Base-by-base conservation (phyloP, 2,113 vertebrate genomes). In the Dunckerocampus dactyliophorus region DNA sequence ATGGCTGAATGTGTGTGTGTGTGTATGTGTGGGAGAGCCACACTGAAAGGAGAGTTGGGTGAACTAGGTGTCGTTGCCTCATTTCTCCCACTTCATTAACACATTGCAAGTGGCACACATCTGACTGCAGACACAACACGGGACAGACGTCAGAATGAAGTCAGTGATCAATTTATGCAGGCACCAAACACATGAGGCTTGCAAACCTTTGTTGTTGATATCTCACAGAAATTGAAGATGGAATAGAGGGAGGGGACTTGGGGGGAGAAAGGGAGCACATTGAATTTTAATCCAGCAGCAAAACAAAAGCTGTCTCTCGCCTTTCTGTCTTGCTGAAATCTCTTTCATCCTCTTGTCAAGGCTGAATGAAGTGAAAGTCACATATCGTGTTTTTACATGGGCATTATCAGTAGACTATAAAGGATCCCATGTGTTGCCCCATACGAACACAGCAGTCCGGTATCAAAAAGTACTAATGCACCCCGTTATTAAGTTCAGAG, bases 11-110 rank as follows among this genome's bases (percentile, higher is more conserved):
- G 43, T 48, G 31, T 16, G 28, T 62, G 50, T 46, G 13, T 31
- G 52, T 65, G 50, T 31, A 39, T 8, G 16, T 8, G n/a, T 22
- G 15, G 50, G 34, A 24, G 62, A 31, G 42, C 24, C 24, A 28
- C 24, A 5, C 24, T 28, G 2, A 28, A 28, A 5, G 31, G 84
- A 77, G 70, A 57, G 31, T 20, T 63, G 77, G 72, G 75, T 71
- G 77, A 82, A 82, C 80, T 71, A 71, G 81, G 80, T 81, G 80
- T 79, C 80, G 70, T 74, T 67, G 75, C 81, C 60, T 74, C 71
- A 66, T 74, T 82, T 73, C 75, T 87, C 81, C 65, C 77, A 86
- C 81, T 88, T 87, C 82, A 88, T 89, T 88, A 87, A 75, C 84
- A 81, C 76, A 39, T 79, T 13, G 34, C 17, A 19, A n/a, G 58